Base-by-base conservation (phyloP, 1,140 invertebrate genomes). In the Brachionus plicatilis region DNA sequence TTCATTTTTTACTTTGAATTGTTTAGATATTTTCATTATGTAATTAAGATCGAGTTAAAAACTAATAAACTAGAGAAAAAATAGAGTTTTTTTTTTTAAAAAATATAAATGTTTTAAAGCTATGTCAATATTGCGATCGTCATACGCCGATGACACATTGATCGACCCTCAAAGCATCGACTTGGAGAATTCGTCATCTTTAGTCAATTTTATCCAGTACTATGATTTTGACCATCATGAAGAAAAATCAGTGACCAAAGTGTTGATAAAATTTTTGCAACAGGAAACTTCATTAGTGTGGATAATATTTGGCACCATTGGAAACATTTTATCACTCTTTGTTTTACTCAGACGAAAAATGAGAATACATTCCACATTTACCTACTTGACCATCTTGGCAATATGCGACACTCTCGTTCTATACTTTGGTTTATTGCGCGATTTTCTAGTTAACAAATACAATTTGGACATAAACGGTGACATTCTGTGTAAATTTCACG, bases 401-500 rank as follows among this genome's bases (percentile, higher is more conserved):
- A 45, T 83, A 27, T 68, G 60, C 37, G 82, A 83, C 45, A 68
- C 68, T 8, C 17, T 83, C 8, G 82, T 83, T 72, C 45, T 83
- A 72, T 83, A 83, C 12, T 68, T 83, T 56, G 82, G 82, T 41
- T 56, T 83, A 41, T 72, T 83, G 47, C 29, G 82, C 17, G 82
- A 83, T 41, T 72, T 83, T 33, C 65, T 83, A 7, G 37, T 83
- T 37, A 72, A 68, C 27, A 83, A 70, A 70, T 83, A 68, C 37
- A 37, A 83, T 68, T 56, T 70, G 14, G 45, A 83, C 17, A 83
- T 83, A 27, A 43, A 68, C 60, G 68, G 68, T 37, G 60, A 68
- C 27, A 47, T 83, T 50, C n/a, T 83, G 9, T 83, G 82, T 37
- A 83, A 83, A 72, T 83, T 83, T 45, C 82, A 83, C 37, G 82